A percentile compares a stretch with the other conserved stretches of the same genome.
Evolutionary conservation across 2,113 vertebrate genomes (phyloP).

Genomic region (Serilophus lunatus): DNA sequence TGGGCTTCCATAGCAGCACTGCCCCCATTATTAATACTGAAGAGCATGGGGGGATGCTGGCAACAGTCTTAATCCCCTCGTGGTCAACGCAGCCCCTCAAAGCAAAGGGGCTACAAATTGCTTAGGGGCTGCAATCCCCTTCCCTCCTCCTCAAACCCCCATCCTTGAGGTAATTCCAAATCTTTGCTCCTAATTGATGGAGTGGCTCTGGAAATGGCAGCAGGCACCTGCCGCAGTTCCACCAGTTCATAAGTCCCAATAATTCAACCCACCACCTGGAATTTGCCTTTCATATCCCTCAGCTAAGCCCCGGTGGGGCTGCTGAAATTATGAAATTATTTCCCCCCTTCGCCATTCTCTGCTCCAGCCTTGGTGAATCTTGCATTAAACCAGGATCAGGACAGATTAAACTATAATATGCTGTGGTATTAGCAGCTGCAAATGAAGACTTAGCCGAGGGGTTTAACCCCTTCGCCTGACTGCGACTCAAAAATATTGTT

Average conservation of each 20-base stretch:
- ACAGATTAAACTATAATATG: constrained; percentile 97
- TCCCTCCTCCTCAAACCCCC: neutral
- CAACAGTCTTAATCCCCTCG: rapidly evolving
- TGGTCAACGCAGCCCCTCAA: neutral
- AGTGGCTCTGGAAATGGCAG: constrained; percentile 74
- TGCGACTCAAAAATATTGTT: neutral
- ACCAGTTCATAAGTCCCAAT: constrained; percentile 71
- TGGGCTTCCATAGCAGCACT: rapidly evolving
- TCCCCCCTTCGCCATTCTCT: constrained; percentile 59
- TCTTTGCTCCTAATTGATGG: constrained; percentile 72
- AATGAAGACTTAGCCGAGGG: constrained; percentile 84
- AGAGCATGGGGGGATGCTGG: rapidly evolving
- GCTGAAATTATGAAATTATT: constrained; percentile 73
- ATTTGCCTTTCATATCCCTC: constrained; percentile 81
- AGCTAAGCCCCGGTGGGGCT: constrained; percentile 72
- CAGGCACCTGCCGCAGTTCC: constrained; percentile 65
- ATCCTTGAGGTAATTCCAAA: constrained; percentile 58
- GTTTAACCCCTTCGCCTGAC: constrained; percentile 75
- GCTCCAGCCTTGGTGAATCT: constrained; percentile 81
- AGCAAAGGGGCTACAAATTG: neutral
- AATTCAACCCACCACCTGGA: constrained; percentile 74
- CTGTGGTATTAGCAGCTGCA: constrained; percentile 90
- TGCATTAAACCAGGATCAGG: constrained; percentile 98
- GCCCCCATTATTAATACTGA: rapidly evolving
- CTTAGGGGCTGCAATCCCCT: neutral